phyloP scores from a whole-genome alignment of 2,113 vertebrate genomes.

The Laterallus jamaicensis region DNA sequence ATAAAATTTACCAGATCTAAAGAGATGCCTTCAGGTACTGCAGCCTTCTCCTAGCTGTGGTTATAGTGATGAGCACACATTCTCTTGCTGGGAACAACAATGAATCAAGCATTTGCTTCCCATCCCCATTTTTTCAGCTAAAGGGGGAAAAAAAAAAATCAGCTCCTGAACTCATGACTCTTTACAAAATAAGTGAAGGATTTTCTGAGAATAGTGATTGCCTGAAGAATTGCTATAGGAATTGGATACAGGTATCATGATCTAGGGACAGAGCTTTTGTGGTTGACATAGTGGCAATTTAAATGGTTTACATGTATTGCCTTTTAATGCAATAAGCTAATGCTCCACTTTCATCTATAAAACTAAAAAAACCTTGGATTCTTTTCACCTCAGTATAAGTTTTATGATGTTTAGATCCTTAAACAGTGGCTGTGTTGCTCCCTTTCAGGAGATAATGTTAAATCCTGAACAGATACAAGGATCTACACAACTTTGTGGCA shows the following conservation, averaged over 20 bases:
- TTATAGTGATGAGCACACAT: neutral
- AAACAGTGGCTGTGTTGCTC: neutral
- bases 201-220: neutral
- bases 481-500: neutral
- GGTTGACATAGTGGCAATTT: neutral
- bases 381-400: neutral
- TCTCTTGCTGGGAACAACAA: neutral
- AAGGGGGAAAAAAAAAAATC: neutral
- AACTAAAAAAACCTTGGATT: neutral
- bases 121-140: neutral
- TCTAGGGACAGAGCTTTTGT: neutral
- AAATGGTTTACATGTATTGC: neutral
- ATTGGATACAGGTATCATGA: neutral
- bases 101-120: neutral
- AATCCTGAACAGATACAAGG: neutral
- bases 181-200: neutral
- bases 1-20: neutral
- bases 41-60: neutral
- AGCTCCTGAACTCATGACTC: neutral
- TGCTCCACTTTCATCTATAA: neutral
- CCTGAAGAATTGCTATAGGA: neutral
- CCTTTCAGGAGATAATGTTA: neutral
- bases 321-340: neutral
- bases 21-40: neutral
- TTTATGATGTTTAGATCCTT: neutral